phyloP scores from a whole-genome alignment of 2,888 invertebrate genomes.

The Microplitis manilae region DNA sequence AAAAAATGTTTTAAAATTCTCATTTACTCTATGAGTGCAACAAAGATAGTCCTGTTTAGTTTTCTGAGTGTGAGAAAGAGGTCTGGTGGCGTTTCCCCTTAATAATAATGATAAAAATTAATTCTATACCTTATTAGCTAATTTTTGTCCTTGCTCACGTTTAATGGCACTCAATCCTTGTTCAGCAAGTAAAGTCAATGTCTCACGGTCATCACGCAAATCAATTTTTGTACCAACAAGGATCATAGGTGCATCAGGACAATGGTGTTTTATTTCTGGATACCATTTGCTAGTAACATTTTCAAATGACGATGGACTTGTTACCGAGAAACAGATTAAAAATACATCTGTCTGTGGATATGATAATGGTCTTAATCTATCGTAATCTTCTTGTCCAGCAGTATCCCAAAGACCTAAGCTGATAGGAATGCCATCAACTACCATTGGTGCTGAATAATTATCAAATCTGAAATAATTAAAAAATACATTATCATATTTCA shows the following conservation, averaged over 20 bases:
- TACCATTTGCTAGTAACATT: conserved; percentile 99
- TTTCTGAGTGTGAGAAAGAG: no score
- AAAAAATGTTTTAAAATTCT: no score
- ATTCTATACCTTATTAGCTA: conserved; percentile 86
- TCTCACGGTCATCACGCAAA: conserved; percentile 97
- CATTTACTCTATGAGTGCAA: no score
- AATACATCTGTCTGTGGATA: conserved; percentile 99
- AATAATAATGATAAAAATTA: neutral
- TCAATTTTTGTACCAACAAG: conserved; percentile 99
- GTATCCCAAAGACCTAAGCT: conserved; percentile 98
- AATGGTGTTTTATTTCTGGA: conserved; percentile 99
- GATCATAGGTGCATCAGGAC: conserved; percentile 99
- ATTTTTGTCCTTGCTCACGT: conserved; percentile 97
- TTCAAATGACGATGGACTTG: conserved; percentile 99
- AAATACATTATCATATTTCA: conserved; percentile 23
- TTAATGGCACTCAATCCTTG: conserved; percentile 97
- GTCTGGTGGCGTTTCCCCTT: neutral
- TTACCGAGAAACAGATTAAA: conserved; percentile 99
- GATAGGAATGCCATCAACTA: conserved; percentile 97
- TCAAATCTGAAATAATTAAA: conserved; percentile 83
- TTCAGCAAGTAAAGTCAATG: conserved; percentile 90
- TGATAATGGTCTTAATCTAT: conserved; percentile 93
- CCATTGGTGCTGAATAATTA: conserved; percentile 99
- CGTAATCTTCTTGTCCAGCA: conserved; percentile 98
- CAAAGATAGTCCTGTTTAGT: no score